Base-by-base conservation (phyloP, 2,888 invertebrate genomes). In the Leptura quadrifasciata region DNA sequence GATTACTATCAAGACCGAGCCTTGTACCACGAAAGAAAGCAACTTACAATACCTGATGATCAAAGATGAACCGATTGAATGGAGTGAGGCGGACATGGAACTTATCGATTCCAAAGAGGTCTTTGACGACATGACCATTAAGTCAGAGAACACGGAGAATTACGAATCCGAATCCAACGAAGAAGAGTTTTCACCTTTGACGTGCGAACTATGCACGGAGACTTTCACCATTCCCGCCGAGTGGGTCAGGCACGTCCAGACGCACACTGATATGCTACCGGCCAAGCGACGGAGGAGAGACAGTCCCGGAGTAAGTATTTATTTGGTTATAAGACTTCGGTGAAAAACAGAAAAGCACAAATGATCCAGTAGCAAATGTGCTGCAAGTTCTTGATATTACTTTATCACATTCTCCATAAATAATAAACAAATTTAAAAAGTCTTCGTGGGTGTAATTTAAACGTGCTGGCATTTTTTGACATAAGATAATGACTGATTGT, bases 141-240 rank as follows among this genome's bases (percentile, higher is more conserved):
- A 94, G 87, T 91, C 93, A 0, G 94, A 94, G 86, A 70, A 63
- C 8, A 76, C 76, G 6, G 79, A 78, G 8, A 39, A 67, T 9
- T 64, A 73, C 20, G 77, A 73, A 6, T 67, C 60, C 93, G 94
- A 92, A 79, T 87, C 91, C 18, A 91, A 91, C 55, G 92, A 92
- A 0, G 91, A 93, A 81, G 92, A 93, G 72, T 95, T 94, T 88
- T 94, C 95, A 24, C 95, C 95, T 58, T 89, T 96, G 81, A 93
- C 94, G 12, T 96, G 96, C 89, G 96, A 96, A 88, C 91, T 95
- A 86, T 96, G 96, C 88, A 94, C 95, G 84, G 95, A 95, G 90
- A 94, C 95, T 80, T 96, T 95, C 89, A 94, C 94, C 72, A 91
- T 95, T 84, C 95, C 96, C 74, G 95, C 94, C 17, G 95, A 94